Evolutionary conservation across 2,113 vertebrate species (phyloP).

Genomic region (Cyprinodon variegatus): DNA sequence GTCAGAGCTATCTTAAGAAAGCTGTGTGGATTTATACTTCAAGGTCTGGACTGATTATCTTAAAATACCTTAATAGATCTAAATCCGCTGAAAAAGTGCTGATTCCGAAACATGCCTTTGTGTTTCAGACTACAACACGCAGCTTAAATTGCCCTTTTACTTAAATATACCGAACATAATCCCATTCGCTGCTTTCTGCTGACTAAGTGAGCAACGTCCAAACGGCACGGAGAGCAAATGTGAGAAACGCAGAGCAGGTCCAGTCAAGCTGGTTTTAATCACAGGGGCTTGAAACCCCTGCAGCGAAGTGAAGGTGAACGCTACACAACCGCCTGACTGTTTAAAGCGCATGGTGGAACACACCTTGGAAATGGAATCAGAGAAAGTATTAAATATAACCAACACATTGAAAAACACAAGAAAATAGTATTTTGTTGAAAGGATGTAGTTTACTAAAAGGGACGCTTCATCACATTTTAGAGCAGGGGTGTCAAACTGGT

Average conservation of each 20-base stretch:
- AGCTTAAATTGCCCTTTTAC: conserved; percentile 23
- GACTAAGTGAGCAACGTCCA: conserved; percentile 16
- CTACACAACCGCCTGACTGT: conserved; percentile 47
- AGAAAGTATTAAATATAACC: too few relatives aligned
- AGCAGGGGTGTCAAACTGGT: too few relatives aligned
- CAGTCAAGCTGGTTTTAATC: conserved; percentile 43
- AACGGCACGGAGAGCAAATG: conserved; percentile 30
- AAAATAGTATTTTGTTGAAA: too few relatives aligned
- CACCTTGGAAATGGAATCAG: neutral
- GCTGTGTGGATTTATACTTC: conserved; percentile 46
- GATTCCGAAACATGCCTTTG: neutral
- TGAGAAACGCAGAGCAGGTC: conserved; percentile 38
- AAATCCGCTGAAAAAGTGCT: neutral
- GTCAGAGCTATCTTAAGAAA: conserved; percentile 60
- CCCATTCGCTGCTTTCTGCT: conserved; percentile 16
- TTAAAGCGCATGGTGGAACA: conserved; percentile 21
- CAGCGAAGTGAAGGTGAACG: conserved; percentile 46
- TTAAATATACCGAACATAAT: conserved; percentile 21
- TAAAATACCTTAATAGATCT: neutral
- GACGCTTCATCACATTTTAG: too few relatives aligned
- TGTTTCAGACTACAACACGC: conserved; percentile 1
- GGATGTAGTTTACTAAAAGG: too few relatives aligned
- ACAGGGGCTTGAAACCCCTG: conserved; percentile 29
- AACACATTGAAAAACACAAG: too few relatives aligned
- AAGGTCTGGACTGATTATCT: conserved; percentile 40